Percentiles rank a stretch among this genome's conserved stretches.
These are phyloP conservation scores for Hyles lineata DNA, from an alignment of 2,888 invertebrate genomes.

Conservation along the genomic window DNA sequence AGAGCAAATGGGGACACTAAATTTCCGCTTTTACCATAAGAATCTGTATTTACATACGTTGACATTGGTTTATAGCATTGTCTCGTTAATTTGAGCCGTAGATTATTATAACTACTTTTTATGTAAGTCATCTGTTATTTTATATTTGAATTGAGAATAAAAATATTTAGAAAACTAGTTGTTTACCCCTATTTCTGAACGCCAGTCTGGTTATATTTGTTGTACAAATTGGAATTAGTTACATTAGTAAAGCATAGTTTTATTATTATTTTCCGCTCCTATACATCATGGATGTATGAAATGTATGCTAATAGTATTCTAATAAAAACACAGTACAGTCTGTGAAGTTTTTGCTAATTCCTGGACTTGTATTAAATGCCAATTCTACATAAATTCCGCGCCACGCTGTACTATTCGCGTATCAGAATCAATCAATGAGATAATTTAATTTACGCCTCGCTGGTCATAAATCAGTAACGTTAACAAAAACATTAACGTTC, in stretches of 20 bases:
- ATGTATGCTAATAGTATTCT: no score
- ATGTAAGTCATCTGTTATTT: no score
- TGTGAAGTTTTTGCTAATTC: not conserved
- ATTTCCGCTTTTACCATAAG: slow-evolving; percentile 26
- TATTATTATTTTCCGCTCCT: no score
- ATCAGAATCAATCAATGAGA: slow-evolving; percentile 22
- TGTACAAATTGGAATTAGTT: no score
- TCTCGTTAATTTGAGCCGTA: not conserved
- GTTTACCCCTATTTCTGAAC: no score
- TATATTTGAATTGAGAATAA: no score
- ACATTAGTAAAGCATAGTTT: no score
- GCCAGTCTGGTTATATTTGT: no score
- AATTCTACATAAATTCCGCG: slow-evolving; percentile 21
- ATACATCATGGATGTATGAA: no score
- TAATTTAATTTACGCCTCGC: slow-evolving; percentile 25
- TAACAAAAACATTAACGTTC: slow-evolving; percentile 42
- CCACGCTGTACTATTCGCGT: slow-evolving; percentile 5
- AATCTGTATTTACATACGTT: slow-evolving; percentile 11
- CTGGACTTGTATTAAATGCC: not conserved
- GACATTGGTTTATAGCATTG: not conserved
- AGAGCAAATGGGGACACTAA: slow-evolving; percentile 19
- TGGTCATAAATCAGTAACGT: slow-evolving; percentile 33
- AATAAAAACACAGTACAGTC: no score
- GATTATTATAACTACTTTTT: not conserved
- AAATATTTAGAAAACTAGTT: no score